Percentiles rank a stretch among this genome's conserved stretches.
These are phyloP conservation scores for Lipophrys pholis DNA, from an alignment of 2,113 vertebrate species.

Conservation along the genomic window DNA sequence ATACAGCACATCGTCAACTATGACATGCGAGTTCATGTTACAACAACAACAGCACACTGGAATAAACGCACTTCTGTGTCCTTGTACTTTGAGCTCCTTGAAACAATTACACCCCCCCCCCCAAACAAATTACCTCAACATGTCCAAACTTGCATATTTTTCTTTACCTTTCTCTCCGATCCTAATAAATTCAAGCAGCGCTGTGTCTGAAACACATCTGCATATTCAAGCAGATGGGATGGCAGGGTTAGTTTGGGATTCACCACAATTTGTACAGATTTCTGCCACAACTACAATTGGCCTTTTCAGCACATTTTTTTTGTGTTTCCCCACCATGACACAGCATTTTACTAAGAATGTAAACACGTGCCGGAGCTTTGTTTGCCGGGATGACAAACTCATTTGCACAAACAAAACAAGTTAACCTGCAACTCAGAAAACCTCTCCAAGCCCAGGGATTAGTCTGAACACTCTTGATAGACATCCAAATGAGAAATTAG, in stretches of 20 bases:
- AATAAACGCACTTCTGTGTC: background rate
- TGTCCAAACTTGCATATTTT: background rate
- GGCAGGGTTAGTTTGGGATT: slow-evolving; percentile 27
- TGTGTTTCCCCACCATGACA: background rate
- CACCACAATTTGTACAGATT: slow-evolving; percentile 4
- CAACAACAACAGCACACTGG: background rate
- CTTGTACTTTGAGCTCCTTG: too few relatives aligned
- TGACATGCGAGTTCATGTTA: background rate
- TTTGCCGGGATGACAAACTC: background rate
- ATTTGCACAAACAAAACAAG: slow-evolving; percentile 10
- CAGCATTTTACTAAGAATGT: background rate
- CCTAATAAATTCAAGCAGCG: background rate
- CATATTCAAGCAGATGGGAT: slow-evolving; percentile 17
- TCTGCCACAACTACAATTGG: slow-evolving; percentile 7
- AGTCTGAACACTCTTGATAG: slow-evolving; percentile 10
- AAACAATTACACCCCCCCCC: background rate
- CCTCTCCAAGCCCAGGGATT: slow-evolving; percentile 11
- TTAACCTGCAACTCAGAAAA: slow-evolving; percentile 15
- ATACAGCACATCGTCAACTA: background rate
- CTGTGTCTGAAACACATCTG: background rate
- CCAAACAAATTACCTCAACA: too few relatives aligned
- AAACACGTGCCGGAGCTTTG: background rate
- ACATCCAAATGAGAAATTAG: background rate
- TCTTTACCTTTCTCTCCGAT: background rate
- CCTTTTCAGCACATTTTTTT: background rate